phyloP scores from a whole-genome alignment of 30 jellyfish, hydroid and myxozoan genomes.

The Aurelia sp. region DNA sequence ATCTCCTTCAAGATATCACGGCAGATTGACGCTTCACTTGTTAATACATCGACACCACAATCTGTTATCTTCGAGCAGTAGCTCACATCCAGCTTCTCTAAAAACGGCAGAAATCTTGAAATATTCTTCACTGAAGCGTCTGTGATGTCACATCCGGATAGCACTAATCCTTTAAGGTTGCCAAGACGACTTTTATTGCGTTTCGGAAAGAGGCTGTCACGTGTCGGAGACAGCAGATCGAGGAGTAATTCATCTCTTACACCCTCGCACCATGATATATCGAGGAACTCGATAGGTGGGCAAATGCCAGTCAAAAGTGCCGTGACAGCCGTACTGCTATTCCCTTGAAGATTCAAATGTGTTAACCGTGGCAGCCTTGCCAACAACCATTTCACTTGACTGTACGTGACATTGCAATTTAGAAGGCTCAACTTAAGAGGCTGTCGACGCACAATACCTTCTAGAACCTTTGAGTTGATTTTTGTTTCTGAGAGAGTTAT shows the following conservation, averaged over 20 bases:
- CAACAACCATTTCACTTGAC: constrained; percentile 83
- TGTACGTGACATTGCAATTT: constrained; percentile 67
- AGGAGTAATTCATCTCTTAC: constrained; percentile 67
- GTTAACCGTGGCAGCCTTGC: constrained; percentile 80
- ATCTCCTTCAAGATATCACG: constrained; percentile 53
- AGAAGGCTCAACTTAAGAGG: constrained; percentile 66
- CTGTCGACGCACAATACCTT: constrained; percentile 91
- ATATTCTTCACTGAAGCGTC: constrained; percentile 70
- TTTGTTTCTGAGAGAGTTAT: constrained; percentile 43
- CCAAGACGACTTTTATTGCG: constrained; percentile 66
- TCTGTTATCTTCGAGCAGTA: constrained; percentile 78
- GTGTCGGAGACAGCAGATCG: constrained; percentile 66
- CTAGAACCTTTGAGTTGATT: constrained; percentile 58
- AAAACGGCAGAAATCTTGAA: constrained; percentile 59
- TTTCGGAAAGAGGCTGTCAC: constrained; percentile 16
- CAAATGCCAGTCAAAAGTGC: constrained; percentile 69
- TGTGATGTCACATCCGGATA: constrained; percentile 88
- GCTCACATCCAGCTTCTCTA: constrained; percentile 78
- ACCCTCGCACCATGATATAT: constrained; percentile 89
- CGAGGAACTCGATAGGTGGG: constrained; percentile 66
- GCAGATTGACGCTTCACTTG: constrained; percentile 62
- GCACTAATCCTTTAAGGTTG: constrained; percentile 42
- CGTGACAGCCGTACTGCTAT: constrained; percentile 77
- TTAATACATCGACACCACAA: constrained; percentile 62
- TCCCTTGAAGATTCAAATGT: constrained; percentile 62